Evolutionary conservation across 2,888 invertebrate genomes (phyloP).

Genomic region (Agrypnus murinus): DNA sequence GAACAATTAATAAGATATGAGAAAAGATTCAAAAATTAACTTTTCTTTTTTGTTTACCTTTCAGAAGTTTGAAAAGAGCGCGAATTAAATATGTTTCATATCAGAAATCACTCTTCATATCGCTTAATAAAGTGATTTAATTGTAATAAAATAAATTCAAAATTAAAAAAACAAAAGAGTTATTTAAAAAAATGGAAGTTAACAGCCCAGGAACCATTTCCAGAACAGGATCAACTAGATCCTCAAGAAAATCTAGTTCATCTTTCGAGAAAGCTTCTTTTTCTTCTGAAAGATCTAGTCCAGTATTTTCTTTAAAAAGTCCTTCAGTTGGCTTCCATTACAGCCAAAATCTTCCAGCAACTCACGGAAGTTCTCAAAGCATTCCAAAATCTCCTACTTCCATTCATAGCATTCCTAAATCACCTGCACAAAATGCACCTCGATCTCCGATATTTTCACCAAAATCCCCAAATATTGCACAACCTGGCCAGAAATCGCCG

Average conservation of each 20-base stretch:
- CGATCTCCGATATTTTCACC: conserved; percentile 46
- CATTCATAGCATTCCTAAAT: conserved; percentile 56
- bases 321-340: conserved; percentile 62
- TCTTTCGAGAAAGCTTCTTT: conserved; percentile 64
- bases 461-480: conserved; percentile 60
- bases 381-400: conserved; percentile 28
- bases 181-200: conserved; percentile 36
- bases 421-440: conserved; percentile 49
- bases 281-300: conserved; percentile 64
- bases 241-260: conserved; percentile 59
- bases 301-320: conserved; percentile 61
- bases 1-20: too few species aligned
- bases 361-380: conserved; percentile 30
- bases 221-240: conserved; percentile 64
- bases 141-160: neutral
- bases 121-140: conserved; percentile 14
- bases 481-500: conserved; percentile 54
- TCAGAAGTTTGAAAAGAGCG: conserved; percentile 12
- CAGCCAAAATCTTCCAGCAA: conserved; percentile 54
- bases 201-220: conserved; percentile 61
- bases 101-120: neutral
- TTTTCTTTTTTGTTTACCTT: neutral
- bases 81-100: conserved; percentile 11
- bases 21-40: neutral
- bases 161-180: neutral